Evolutionary conservation across 1,140 invertebrate species (phyloP), one percentile per base, ranked within the genome.

Genomic region (Liolophura sinensis): DNA sequence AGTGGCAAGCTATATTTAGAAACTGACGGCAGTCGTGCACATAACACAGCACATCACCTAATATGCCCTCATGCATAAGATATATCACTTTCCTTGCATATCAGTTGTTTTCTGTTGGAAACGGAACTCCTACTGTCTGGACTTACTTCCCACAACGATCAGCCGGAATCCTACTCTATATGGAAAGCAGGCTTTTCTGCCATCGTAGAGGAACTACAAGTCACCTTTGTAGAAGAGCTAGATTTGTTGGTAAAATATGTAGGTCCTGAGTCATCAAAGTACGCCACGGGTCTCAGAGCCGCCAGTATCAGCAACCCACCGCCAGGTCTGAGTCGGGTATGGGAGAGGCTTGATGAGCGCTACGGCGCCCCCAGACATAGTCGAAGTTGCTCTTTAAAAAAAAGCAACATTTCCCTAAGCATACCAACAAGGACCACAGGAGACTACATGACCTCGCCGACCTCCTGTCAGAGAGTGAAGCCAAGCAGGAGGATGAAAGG

Each of bases 241-340:
- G 71, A 70, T 52, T 62, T 70, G 52, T 49, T 73, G 6, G 49
- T 70, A 1, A 73, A 68, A 46, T 67, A 47, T 12, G 47, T 73
- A 1, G 71, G 71, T 31, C 46, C 60, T 1, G 31, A 60, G 16
- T 67, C 60, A 0, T 16, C 40, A 40, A 60, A 51, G 46, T 52
- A 60, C 25, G 61, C 66, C 4, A 20, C 16, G 3, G 64, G 52
- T 22, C 47, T 66, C n/a, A 48, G 58, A 15, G 14, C 66, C 12
- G 16, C 67, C 5, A 61, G 65, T n/a, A 31, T 31, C 12, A n/a
- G 14, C 1, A 46, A 69, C 50, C 48, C 60, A 27, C 16, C 22
- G 0, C 25, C 12, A 14, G 67, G 46, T 7, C 20, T 60, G 6
- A 16, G 57, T 16, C 46, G 20, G 25, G 20, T 71, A 22, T 71